Percentiles rank a stretch among this genome's conserved stretches.
phyloP scores from a whole-genome alignment of 2,113 vertebrate genomes.

The Ariopsis seemanni region DNA sequence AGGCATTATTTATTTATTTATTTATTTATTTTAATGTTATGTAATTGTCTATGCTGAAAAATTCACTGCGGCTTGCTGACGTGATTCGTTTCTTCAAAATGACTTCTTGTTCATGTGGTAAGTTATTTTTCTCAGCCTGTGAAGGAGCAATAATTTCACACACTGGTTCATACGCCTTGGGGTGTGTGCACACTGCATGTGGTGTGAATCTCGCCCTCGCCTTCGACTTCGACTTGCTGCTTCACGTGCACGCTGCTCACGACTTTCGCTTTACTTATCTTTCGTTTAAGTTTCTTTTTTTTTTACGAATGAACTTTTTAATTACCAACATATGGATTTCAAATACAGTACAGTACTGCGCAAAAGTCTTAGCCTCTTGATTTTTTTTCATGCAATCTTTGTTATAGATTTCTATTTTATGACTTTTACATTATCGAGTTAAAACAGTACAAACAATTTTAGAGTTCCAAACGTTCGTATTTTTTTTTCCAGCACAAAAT shows the following conservation, averaged over 20 bases:
- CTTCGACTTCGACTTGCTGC: not conserved
- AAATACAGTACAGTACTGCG: too few relatives aligned
- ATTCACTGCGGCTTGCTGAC: not conserved
- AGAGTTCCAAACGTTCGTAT: too few relatives aligned
- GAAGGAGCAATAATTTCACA: conserved; percentile 1
- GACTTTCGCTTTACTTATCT: not conserved
- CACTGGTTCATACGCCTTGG: not conserved
- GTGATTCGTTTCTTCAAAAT: not conserved
- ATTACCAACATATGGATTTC: too few relatives aligned
- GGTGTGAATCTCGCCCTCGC: conserved; percentile 6
- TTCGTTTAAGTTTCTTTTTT: not conserved
- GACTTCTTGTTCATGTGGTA: not conserved
- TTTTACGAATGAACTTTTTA: not conserved
- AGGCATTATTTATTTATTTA: not conserved
- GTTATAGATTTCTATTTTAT: too few relatives aligned
- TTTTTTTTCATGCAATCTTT: too few relatives aligned
- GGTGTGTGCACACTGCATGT: not conserved
- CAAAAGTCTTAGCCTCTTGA: too few relatives aligned
- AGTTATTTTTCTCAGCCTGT: conserved; percentile 13
- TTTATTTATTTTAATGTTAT: not conserved
- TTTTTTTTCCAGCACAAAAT: too few relatives aligned
- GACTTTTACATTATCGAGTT: too few relatives aligned
- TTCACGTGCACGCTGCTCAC: not conserved
- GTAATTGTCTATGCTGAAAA: not conserved
- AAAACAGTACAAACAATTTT: too few relatives aligned